phyloP scores from a whole-genome alignment of 1,140 invertebrate genomes.

The Globodera rostochiensis region DNA sequence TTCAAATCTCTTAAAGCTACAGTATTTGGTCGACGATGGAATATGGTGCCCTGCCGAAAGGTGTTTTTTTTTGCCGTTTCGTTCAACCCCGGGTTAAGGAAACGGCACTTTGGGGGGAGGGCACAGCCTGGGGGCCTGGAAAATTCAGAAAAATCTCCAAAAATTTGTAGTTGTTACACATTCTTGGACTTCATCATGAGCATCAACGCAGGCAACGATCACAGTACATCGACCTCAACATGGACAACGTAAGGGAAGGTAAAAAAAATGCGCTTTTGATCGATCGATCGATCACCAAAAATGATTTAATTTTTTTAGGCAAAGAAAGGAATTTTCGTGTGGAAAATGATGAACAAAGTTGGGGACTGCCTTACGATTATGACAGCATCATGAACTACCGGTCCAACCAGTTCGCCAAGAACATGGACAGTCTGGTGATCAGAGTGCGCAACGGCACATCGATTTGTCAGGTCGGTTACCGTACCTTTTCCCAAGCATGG shows the following conservation, averaged over 20 bases:
- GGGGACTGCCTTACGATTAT: conserved; percentile 22
- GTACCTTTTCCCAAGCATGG: neutral
- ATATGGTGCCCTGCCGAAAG: neutral
- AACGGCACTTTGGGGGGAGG: too few species aligned
- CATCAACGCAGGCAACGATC: conserved; percentile 12
- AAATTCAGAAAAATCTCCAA: too few species aligned
- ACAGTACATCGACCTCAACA: neutral
- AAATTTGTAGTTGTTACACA: conserved; percentile 18
- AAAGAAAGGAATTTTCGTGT: conserved; percentile 14
- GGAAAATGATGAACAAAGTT: neutral
- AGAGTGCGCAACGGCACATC: conserved; percentile 13
- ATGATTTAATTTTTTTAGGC: conserved; percentile 17
- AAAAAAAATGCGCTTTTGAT: conserved; percentile 5
- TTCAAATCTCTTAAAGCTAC: too few species aligned
- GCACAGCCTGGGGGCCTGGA: too few species aligned
- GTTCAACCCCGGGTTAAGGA: too few species aligned
- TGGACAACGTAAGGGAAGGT: conserved; percentile 20
- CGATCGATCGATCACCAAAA: neutral
- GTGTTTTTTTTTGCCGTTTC: neutral
- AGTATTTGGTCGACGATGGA: too few species aligned
- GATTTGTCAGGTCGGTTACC: conserved; percentile 1
- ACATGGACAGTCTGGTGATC: conserved; percentile 5
- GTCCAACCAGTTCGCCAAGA: conserved; percentile 12
- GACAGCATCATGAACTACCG: conserved; percentile 23
- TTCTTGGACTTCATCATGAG: conserved; percentile 25